Percentiles rank a stretch among this genome's conserved stretches.
These are phyloP conservation scores for Chloroclystis v-ata DNA, from an alignment of 2,888 invertebrate genomes.

Conservation along the genomic window DNA sequence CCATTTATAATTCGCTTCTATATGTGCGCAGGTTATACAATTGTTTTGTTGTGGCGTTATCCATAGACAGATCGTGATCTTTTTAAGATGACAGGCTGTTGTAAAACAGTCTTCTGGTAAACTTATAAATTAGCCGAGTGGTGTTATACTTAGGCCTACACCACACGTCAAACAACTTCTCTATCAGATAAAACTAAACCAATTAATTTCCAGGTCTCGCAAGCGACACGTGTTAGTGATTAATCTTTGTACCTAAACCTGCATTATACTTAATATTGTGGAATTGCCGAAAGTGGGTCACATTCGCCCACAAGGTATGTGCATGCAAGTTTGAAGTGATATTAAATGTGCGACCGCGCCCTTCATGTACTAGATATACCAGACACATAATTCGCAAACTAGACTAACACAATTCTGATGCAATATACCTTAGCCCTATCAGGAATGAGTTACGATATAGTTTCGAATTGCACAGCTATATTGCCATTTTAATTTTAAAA, in stretches of 20 bases:
- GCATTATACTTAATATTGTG: constrained; percentile 3
- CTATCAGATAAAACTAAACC: no score
- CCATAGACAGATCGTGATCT: no score
- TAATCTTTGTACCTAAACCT: not conserved
- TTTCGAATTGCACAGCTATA: not conserved
- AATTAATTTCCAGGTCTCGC: not conserved
- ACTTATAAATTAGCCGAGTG: no score
- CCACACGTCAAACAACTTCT: no score
- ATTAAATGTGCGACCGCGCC: constrained; percentile 55
- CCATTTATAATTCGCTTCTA: no score
- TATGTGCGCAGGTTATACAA: no score
- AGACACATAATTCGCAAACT: constrained; percentile 33
- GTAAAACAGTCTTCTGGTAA: no score
- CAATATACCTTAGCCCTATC: constrained; percentile 25
- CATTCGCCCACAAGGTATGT: constrained; percentile 39
- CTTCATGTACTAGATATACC: constrained; percentile 31
- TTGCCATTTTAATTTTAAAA: no score
- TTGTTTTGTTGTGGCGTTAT: no score
- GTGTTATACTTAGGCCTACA: no score
- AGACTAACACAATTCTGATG: constrained; percentile 36
- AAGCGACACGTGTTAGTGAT: not conserved
- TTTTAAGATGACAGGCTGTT: no score
- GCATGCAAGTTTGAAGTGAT: constrained; percentile 59
- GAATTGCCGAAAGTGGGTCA: constrained; percentile 57
- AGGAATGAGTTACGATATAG: not conserved